Evolutionary conservation across 2,888 invertebrate genomes (phyloP), one percentile per base, ranked within the genome.

Genomic region (Epistrophe eligans): DNA sequence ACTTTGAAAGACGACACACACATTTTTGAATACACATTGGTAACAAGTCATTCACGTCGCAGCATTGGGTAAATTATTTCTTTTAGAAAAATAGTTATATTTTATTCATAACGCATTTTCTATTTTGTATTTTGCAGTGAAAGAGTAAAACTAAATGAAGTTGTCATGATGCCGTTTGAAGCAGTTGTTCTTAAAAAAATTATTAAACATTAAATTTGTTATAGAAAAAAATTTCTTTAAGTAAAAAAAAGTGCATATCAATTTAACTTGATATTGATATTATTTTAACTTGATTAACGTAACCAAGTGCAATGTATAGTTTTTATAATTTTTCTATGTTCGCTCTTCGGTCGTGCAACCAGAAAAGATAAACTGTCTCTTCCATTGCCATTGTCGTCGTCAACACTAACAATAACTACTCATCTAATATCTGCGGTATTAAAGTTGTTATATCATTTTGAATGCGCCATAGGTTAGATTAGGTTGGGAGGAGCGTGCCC

Each of bases 151-250:
- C 82, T 92, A n/a, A 87, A 84, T 4, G 52, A 88, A 1, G 45
- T 92, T 7, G 48, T 90, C 10, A 79, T 92, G 11, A 90, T 89
- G 90, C 92, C 92, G 0, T 91, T 89, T 66, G 92, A 92, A 71
- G 91, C 92, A 4, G 82, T 91, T 13, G 90, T 92, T 0, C 82
- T 92, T 15, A 90, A 89, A 38, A 70, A 48, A 38, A 60, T 55
- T 38, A 19, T 8, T 38, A 0, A 13, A 52, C 28, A 0, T 0
- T 19, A 19, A 50, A 50, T 13, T 1, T 35, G 35, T 52, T 5
- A 10, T 24, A 24, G 11, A 24, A 50, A 8, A 11, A 19, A 24
- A 24, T 5, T 4, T 19, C 19, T 11, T 50, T 13, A 13, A 24
- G 13, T 45, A n/a, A n/a, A 45, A 45, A 8, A 13, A 35, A 35